These are phyloP conservation scores for Melanotaenia boesemani DNA, from an alignment of 2,797 vertebrate genomes.

Conservation along the genomic window DNA sequence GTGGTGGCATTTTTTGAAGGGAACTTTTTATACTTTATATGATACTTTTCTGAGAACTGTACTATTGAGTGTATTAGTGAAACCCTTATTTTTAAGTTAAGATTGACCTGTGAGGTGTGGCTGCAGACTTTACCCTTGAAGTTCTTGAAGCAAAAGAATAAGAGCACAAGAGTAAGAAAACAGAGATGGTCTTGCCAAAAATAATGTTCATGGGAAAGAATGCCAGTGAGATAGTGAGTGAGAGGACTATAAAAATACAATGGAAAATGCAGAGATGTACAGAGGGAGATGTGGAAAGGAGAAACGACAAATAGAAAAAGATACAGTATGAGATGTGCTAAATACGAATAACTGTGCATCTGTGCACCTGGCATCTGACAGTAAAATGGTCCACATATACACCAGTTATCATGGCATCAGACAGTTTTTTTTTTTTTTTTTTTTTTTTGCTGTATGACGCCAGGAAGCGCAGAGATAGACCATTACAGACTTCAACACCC, in stretches of 20 bases:
- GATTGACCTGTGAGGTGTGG: slow-evolving; percentile 42
- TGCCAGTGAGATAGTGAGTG: not conserved
- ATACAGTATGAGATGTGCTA: slow-evolving; percentile 25
- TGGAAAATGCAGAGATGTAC: slow-evolving; percentile 27
- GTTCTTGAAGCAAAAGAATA: not conserved
- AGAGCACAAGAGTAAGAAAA: not conserved
- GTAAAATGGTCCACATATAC: slow-evolving; percentile 68
- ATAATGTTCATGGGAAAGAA: not conserved
- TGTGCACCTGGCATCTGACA: slow-evolving; percentile 65
- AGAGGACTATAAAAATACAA: slow-evolving; percentile 17
- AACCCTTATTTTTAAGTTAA: not conserved
- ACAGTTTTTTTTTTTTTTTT: no score
- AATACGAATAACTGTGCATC: slow-evolving; percentile 54
- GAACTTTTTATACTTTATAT: no score
- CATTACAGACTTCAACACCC: slow-evolving; percentile 69
- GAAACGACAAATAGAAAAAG: slow-evolving; percentile 20
- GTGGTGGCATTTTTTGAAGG: no score
- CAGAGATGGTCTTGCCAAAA: not conserved
- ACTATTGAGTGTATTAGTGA: no score
- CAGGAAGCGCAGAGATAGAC: slow-evolving; percentile 53
- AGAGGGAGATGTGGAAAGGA: slow-evolving; percentile 10
- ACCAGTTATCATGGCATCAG: slow-evolving; percentile 62
- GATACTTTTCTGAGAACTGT: no score
- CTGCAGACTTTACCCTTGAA: slow-evolving; percentile 35
- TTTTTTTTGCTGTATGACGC: slow-evolving; percentile 57